These are phyloP conservation scores for Ectropis crepuscularia DNA, from an alignment of 2,888 invertebrate species.

Conservation along the genomic window DNA sequence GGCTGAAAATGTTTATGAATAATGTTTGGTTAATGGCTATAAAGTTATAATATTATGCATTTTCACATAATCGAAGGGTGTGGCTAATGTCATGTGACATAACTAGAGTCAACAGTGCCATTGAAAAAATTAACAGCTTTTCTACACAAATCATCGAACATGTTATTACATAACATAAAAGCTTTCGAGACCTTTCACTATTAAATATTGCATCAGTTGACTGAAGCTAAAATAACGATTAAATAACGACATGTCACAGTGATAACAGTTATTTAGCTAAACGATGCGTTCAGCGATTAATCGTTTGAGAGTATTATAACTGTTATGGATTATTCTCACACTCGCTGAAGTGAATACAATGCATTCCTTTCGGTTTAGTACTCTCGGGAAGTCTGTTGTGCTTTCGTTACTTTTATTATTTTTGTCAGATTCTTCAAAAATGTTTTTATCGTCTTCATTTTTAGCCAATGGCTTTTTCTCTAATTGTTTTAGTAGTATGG, in stretches of 20 bases:
- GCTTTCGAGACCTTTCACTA: slow-evolving; percentile 34
- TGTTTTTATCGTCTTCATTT: too few species aligned
- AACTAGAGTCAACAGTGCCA: slow-evolving; percentile 23
- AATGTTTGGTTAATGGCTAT: not conserved
- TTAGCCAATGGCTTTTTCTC: too few species aligned
- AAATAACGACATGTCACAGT: slow-evolving; percentile 8
- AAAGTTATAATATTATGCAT: not conserved
- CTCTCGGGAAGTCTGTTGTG: too few species aligned
- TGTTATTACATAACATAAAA: slow-evolving; percentile 27
- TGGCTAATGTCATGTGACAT: slow-evolving; percentile 7
- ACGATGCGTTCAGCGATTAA: not conserved
- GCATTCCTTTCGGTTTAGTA: too few species aligned
- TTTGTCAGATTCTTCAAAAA: too few species aligned
- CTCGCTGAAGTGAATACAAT: too few species aligned
- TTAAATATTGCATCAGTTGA: slow-evolving; percentile 29
- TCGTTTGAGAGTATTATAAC: too few species aligned
- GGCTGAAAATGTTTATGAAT: too few species aligned
- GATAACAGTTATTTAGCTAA: slow-evolving; percentile 14
- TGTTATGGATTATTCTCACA: too few species aligned
- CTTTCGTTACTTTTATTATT: too few species aligned
- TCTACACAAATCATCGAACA: slow-evolving; percentile 30
- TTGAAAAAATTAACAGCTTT: slow-evolving; percentile 25
- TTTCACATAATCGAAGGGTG: not conserved
- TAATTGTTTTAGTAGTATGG: too few species aligned
- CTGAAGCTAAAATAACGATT: slow-evolving; percentile 16